Evolutionary conservation across 2,888 invertebrate genomes (phyloP), one percentile per base, ranked within the genome.

Genomic region (Pristionchus maxplancki): DNA sequence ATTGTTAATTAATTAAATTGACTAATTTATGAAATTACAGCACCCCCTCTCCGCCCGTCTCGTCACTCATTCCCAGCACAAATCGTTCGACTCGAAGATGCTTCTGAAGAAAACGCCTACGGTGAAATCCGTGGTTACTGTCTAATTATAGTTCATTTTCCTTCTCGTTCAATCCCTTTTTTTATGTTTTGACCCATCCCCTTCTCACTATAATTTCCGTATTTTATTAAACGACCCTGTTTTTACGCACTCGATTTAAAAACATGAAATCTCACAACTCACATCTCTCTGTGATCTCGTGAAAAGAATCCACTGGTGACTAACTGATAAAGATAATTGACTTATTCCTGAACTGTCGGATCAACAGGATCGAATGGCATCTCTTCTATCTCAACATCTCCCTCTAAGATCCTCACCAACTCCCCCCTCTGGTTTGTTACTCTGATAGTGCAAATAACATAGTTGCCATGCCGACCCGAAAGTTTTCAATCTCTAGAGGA

Each of bases 1-100:
- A 37, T 74, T 34, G 20, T 34, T 74, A 34, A 44, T 40, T 5
- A 44, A 44, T 44, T 9, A 48, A 81, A 53, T n/a, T 13, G 44
- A 44, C n/a, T n/a, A n/a, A n/a, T n/a, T n/a, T 44, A 78, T 11
- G 9, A 24, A 50, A 20, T 44, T 53, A 0, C 34, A 83, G 53
- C 82, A 83, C 28, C 82, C 50, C 31, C 28, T 34, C 34, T 31
- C 82, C 20, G 53, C 31, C 1, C 50, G 20, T 24, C 82, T 53
- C 13, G 53, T 83, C 53, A 83, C 82, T 20, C 82, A 83, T 20
- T 83, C 82, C 4, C 82, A 83, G 24, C 82, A 83, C 78, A 48
- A 44, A 44, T 44, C 78, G 0, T n/a, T n/a, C n/a, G 78, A 13
- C 15, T 34, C 31, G 11, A 44, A 17, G 9, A 24, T 31, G 8